phyloP scores from a whole-genome alignment of 1,140 invertebrate genomes.

The Pristionchus pacificus region DNA sequence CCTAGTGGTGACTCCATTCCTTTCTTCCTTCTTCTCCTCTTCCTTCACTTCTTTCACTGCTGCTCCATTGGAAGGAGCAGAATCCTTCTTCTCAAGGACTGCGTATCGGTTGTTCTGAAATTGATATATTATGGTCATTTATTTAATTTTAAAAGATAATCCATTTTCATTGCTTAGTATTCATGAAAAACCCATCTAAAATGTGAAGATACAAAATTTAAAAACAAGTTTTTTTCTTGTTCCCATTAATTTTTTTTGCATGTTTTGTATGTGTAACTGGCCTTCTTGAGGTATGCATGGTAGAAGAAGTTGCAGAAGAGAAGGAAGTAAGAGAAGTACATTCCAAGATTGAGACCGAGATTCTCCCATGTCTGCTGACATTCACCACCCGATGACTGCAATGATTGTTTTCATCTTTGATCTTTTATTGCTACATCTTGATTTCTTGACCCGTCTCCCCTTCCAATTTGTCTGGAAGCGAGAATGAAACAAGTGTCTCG shows the following conservation, averaged over 20 bases:
- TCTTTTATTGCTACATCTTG: too few species aligned
- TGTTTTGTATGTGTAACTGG: too few species aligned
- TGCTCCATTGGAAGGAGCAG: neutral
- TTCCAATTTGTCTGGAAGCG: too few species aligned
- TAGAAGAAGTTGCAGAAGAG: constrained; percentile 64
- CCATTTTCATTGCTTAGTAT: too few species aligned
- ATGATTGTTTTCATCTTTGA: neutral
- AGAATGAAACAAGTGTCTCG: too few species aligned
- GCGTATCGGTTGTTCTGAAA: constrained; percentile 18
- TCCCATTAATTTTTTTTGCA: constrained; percentile 36
- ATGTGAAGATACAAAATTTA: neutral
- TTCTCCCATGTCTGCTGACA: constrained; percentile 84
- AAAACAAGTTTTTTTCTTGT: neutral
- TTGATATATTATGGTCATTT: too few species aligned
- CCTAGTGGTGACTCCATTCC: neutral
- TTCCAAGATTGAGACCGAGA: constrained; percentile 81
- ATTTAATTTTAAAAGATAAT: too few species aligned
- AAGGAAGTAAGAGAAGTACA: constrained; percentile 74
- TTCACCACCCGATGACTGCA: constrained; percentile 59
- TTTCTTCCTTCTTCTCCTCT: neutral
- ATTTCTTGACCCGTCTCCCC: too few species aligned
- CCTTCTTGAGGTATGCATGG: constrained; percentile 62
- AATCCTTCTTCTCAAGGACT: constrained; percentile 5
- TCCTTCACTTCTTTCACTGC: neutral
- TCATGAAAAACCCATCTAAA: too few species aligned